These are phyloP conservation scores for Lacerta viridis DNA, from an alignment of 2,797 vertebrate genomes.

Conservation along the genomic window DNA sequence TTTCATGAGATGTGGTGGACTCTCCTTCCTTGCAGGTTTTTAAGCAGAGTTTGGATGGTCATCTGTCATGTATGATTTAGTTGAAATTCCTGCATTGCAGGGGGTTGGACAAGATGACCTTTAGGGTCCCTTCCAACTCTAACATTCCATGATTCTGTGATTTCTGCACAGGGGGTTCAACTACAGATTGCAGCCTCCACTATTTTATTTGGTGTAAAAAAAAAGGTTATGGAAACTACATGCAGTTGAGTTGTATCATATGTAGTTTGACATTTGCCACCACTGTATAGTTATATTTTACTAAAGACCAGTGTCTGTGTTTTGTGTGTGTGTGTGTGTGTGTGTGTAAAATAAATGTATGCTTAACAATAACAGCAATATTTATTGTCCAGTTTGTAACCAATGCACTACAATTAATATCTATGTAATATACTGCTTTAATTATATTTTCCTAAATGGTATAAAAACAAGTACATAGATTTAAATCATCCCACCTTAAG, in stretches of 20 bases:
- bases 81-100: too few species aligned
- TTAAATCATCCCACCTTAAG: slow-evolving; percentile 71
- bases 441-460: slow-evolving; percentile 30
- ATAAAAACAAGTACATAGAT: slow-evolving; percentile 41
- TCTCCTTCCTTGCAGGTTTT: too few species aligned
- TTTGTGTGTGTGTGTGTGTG: too few species aligned
- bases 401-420: background rate
- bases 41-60: too few species aligned
- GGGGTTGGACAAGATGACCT: too few species aligned
- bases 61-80: too few species aligned
- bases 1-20: too few species aligned
- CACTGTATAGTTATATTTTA: background rate
- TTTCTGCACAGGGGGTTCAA: background rate
- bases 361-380: background rate
- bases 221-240: background rate
- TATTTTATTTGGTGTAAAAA: background rate
- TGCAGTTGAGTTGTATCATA: background rate
- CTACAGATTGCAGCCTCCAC: background rate
- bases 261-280: background rate
- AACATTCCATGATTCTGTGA: too few species aligned
- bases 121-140: too few species aligned
- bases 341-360: background rate
- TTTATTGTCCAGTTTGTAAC: background rate
- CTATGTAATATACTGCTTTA: slow-evolving; percentile 40
- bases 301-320: background rate